Evolutionary conservation across 2,113 vertebrate species (phyloP), one percentile per base, ranked within the genome.

Genomic region (Lasiurus cinereus): DNA sequence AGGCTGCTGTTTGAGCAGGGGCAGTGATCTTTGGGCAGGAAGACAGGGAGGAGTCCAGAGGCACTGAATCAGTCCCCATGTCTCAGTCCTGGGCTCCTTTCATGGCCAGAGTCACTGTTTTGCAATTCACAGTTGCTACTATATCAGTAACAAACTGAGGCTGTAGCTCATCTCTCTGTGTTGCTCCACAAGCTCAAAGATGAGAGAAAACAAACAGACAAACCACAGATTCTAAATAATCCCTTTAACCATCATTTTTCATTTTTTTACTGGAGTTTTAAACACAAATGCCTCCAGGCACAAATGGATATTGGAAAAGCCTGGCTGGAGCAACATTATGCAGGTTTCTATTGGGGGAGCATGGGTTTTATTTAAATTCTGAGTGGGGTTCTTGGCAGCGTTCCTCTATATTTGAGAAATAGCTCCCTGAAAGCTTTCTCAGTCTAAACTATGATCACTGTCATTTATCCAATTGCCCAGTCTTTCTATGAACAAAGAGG

Each of bases 161-260:
- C 74, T 39, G 72, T 73, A 92, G 93, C 83, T 91, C 62, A 62
- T 21, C 19, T 54, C 8, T 69, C 36, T 76, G 33, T 78, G 21
- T 89, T 90, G 56, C 21, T 73, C 79, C 66, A 39, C 14, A 27
- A 72, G 27, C 31, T 85, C 46, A 74, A 50, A 86, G 2, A 24
- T 1, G 6, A 27, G 0, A 50, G 78, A 73, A 93, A 95, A 90
- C 66, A 88, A 80, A 46, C 1, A 87, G 74, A 95, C 73, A 95
- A 92, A 52, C 46, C 84, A 50, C 94, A 87, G 92, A 31, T 93
- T 92, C 94, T 91, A 66, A 39, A 94, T 94, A 92, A 92, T 56
- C 50, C 13, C 7, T 92, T 94, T n/a, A 21, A 1, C 19, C 5
- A 6, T 94, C 52, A 0, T 92, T 66, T 94, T 89, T 92, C 13